phyloP scores from a whole-genome alignment of 1,140 invertebrate species.

The Macrobrachium rosenbergii region DNA sequence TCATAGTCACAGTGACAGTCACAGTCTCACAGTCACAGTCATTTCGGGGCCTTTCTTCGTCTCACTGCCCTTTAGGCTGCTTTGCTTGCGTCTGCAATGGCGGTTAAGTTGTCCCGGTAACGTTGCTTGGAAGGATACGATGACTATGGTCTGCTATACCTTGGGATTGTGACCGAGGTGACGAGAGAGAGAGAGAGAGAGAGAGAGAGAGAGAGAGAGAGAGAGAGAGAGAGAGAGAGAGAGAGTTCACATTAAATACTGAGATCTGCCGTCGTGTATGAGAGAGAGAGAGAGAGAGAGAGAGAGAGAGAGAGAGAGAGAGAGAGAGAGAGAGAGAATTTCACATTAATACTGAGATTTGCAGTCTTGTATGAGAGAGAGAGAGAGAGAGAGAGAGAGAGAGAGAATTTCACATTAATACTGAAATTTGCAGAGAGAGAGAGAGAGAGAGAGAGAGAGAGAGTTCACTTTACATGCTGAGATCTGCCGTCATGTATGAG shows the following conservation, averaged over 20 bases:
- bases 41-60: no score
- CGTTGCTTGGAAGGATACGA: no score
- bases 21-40: no score
- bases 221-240: constrained; percentile 21
- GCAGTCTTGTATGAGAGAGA: neutral
- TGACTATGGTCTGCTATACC: no score
- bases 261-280: neutral
- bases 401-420: no score
- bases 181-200: neutral
- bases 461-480: neutral
- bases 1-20: no score
- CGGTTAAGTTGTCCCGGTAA: no score
- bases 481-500: neutral
- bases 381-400: neutral
- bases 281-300: constrained; percentile 1
- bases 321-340: neutral
- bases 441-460: constrained; percentile 23
- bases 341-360: neutral
- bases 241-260: neutral
- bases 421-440: no score
- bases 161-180: neutral
- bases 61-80: no score
- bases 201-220: no score
- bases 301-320: neutral
- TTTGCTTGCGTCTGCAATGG: no score